Conservation (phyloP, 92 coral and sea anemone species). For the Virgularia gustaviana region DNA sequence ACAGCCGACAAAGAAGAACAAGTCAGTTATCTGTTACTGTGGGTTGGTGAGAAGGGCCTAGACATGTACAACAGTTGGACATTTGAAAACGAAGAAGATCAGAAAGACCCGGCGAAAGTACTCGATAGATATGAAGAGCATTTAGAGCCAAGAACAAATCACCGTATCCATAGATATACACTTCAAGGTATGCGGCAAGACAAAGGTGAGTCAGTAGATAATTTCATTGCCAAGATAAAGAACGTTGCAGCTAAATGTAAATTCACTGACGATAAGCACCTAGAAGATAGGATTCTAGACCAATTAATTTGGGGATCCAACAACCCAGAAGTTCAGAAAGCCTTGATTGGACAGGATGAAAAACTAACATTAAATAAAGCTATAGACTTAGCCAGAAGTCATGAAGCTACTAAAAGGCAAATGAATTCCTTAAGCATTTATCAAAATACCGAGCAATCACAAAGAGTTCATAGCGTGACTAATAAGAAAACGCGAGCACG, state of each 20-base stretch:
- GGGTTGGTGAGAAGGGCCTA: background rate
- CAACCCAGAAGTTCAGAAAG: constrained; percentile 16
- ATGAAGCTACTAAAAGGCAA: background rate
- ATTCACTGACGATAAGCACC: constrained; percentile 1
- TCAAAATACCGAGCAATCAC: too few species aligned
- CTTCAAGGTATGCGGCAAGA: constrained; percentile 18
- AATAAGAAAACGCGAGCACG: too few species aligned
- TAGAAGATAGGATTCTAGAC: constrained; percentile 36
- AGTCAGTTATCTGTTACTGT: background rate
- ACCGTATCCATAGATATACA: constrained; percentile 21
- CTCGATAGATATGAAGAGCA: constrained; percentile 10
- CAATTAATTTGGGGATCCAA: constrained; percentile 24
- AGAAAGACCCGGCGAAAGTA: constrained; percentile 9
- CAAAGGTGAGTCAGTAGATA: too few species aligned
- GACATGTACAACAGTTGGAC: background rate
- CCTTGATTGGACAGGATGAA: background rate
- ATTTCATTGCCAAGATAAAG: constrained; percentile 24
- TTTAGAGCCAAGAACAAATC: constrained; percentile 19
- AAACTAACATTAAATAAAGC: background rate
- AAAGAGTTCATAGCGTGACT: too few species aligned
- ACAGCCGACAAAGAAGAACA: background rate
- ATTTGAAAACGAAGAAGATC: background rate
- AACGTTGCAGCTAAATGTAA: constrained; percentile 30
- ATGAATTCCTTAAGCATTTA: background rate
- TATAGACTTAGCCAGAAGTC: background rate